A percentile compares a stretch with the other conserved stretches of the same genome.
These are phyloP conservation scores for Parthenolecanium corni DNA, from an alignment of 2,888 invertebrate species.

Conservation along the genomic window DNA sequence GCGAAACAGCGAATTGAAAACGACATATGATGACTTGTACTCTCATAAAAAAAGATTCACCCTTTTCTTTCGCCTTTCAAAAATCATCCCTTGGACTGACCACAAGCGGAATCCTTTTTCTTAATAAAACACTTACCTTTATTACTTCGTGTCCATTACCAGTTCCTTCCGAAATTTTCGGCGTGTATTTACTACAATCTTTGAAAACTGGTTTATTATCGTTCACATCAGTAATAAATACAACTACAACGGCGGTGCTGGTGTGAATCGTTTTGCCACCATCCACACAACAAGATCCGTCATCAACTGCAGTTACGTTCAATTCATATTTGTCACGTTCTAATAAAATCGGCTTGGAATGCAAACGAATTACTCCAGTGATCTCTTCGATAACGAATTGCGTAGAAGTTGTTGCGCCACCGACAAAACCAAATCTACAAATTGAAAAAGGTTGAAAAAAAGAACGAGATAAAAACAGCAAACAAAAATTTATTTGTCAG, in stretches of 20 bases:
- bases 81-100: no score
- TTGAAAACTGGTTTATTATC: slow-evolving; percentile 94
- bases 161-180: slow-evolving; percentile 88
- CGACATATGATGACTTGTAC: no score
- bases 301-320: slow-evolving; percentile 94
- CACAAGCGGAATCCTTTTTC: no score
- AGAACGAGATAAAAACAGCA: neutral
- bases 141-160: slow-evolving; percentile 87
- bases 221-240: slow-evolving; percentile 93
- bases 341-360: slow-evolving; percentile 71
- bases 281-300: slow-evolving; percentile 90
- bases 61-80: no score
- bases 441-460: neutral
- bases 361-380: slow-evolving; percentile 83
- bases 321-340: slow-evolving; percentile 90
- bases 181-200: slow-evolving; percentile 83
- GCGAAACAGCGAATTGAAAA: no score
- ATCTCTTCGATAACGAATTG: slow-evolving; percentile 93
- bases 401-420: slow-evolving; percentile 77
- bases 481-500: no score
- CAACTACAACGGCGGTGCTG: slow-evolving; percentile 87
- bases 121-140: slow-evolving; percentile 55
- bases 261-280: slow-evolving; percentile 80
- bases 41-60: no score
- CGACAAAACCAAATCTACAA: slow-evolving; percentile 56